Evolutionary conservation across 2,797 vertebrate genomes (phyloP), one percentile per base, ranked within the genome.

Genomic region (Poeciliopsis turneri): DNA sequence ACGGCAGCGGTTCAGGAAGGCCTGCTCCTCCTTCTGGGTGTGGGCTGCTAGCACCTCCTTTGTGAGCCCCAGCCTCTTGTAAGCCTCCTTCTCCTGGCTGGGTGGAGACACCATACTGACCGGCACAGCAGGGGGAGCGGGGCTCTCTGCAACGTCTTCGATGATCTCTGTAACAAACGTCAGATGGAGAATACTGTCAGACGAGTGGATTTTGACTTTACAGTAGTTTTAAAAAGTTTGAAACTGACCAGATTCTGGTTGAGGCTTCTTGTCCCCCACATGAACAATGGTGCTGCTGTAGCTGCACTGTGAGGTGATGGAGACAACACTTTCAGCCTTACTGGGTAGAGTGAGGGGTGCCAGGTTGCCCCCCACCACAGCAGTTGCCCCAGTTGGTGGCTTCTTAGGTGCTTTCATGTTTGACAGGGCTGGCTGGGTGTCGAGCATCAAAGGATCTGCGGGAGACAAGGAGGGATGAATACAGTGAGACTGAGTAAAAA

Each of bases 211-310:
- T 66, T 4, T 1, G 13, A 2, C 11, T 72, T 3, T 20, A 45
- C 2, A 18, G 69, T 2, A 3, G 6, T 47, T 51, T 23, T 25
- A 2, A 47, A 66, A 73, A 57, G 47, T 3, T 10, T 2, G 12
- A 53, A 66, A 77, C 90, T 85, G 75, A 99, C 98, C 98, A 80
- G 97, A 94, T 90, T 98, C 97, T 0, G 97, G 97, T 43, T 96
- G 97, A 1, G 94, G 81, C 88, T 99, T 99, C 91, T 98, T 99
- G 95, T 99, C 98, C 74, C 98, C 98, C 45, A 99, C 98, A 0
- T 99, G 98, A 75, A 99, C 98, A 13, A 99, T 97, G 88, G 98
- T 99, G 91, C 98, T 99, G 85, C 98, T 99, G 94, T 98, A 99
- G 93, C 97, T 99, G 94, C 98, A 99, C 91, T 97, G 98, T 75